Evolutionary conservation across 2,888 invertebrate genomes (phyloP).

Genomic region (Pyrrhosoma nymphula): DNA sequence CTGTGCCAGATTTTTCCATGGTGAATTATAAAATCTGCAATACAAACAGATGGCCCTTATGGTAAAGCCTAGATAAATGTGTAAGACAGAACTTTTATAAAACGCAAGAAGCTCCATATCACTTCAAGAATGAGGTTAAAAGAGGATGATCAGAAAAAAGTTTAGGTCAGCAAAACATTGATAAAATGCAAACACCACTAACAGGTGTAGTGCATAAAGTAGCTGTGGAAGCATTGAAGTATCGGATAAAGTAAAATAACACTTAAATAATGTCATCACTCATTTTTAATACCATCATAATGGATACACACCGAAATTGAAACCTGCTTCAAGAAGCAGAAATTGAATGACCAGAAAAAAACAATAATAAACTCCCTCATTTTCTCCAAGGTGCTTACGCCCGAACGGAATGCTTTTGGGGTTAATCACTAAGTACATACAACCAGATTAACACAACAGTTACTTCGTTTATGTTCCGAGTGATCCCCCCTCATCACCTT

Average conservation of each 20-base stretch:
- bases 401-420: neutral
- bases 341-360: neutral
- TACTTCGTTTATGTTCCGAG: conserved; percentile 22
- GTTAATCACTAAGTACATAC: neutral
- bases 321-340: neutral
- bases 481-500: conserved; percentile 47
- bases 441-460: neutral
- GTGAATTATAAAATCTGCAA: neutral
- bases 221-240: neutral
- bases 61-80: neutral
- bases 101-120: neutral
- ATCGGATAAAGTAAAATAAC: neutral
- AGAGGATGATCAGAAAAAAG: neutral
- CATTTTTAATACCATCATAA: neutral
- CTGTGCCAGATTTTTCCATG: conserved; percentile 41
- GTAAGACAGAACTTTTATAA: neutral
- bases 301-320: neutral
- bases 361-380: neutral
- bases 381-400: neutral
- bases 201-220: neutral
- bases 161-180: neutral
- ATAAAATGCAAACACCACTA: neutral
- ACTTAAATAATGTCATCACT: neutral
- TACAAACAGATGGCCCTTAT: neutral
- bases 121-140: neutral